Conservation (phyloP, 2,797 vertebrate genomes). For the Gephyroberyx darwinii region DNA sequence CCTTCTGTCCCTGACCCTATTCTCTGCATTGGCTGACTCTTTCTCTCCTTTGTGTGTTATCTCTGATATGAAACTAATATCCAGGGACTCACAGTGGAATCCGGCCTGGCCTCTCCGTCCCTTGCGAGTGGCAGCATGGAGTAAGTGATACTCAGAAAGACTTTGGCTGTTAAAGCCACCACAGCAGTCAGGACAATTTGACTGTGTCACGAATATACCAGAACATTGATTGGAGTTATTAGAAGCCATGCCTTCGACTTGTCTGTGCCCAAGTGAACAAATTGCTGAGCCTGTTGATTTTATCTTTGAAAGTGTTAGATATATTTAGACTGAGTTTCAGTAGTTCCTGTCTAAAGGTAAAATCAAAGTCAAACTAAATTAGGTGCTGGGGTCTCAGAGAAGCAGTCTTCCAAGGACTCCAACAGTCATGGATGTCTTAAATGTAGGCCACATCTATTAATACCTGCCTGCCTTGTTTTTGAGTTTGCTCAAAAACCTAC, state of each 20-base stretch:
- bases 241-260: conserved; percentile 36
- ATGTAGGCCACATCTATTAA: conserved; percentile 31
- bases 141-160: conserved; percentile 75
- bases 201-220: conserved; percentile 65
- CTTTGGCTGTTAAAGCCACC: conserved; percentile 71
- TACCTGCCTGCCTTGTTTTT: conserved; percentile 27
- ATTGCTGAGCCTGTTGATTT: conserved; percentile 16
- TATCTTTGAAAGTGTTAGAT: not conserved
- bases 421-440: conserved; percentile 21
- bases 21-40: conserved; percentile 46
- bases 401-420: conserved; percentile 14
- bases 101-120: conserved; percentile 63
- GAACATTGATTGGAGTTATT: conserved; percentile 52
- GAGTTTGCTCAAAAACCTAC: not conserved
- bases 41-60: conserved; percentile 70
- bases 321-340: conserved; percentile 2
- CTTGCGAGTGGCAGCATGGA: conserved; percentile 61
- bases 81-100: conserved; percentile 76
- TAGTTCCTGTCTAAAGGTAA: conserved; percentile 6
- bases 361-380: conserved; percentile 20
- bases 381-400: conserved; percentile 6
- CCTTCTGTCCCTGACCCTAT: conserved; percentile 46
- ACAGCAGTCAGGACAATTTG: conserved; percentile 59
- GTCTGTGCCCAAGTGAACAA: conserved; percentile 17
- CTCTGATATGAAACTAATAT: conserved; percentile 78